A percentile compares a stretch with the other conserved stretches of the same genome.
phyloP scores from a whole-genome alignment of 2,797 vertebrate genomes.

The Sebastes oblongus region DNA sequence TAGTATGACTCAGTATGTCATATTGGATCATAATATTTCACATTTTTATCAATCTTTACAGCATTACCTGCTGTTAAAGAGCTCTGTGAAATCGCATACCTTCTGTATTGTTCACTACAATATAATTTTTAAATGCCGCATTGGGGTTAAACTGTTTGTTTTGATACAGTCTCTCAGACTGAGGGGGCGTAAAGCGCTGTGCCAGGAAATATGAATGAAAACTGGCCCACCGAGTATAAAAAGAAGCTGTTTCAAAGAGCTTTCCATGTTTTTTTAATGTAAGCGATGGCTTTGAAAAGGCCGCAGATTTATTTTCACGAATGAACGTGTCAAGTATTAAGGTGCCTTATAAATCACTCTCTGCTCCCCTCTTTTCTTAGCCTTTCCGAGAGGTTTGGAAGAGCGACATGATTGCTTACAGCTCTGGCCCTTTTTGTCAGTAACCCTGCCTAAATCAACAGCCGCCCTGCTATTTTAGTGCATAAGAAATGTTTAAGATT shows the following conservation, averaged over 20 bases:
- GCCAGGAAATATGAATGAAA: slow-evolving; percentile 80
- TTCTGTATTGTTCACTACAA: slow-evolving; percentile 33
- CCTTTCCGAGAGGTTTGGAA: slow-evolving; percentile 48
- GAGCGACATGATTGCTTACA: slow-evolving; percentile 55
- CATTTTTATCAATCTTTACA: slow-evolving; percentile 42
- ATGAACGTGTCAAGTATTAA: slow-evolving; percentile 75
- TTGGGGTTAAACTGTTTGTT: slow-evolving; percentile 68
- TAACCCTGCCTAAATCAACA: slow-evolving; percentile 70
- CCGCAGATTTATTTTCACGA: slow-evolving; percentile 73
- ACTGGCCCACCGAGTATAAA: slow-evolving; percentile 44
- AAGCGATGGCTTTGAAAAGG: slow-evolving; percentile 67
- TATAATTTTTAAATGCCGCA: slow-evolving; percentile 35
- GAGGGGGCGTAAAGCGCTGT: slow-evolving; percentile 9
- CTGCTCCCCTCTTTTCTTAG: slow-evolving; percentile 31
- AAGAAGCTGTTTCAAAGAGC: slow-evolving; percentile 56
- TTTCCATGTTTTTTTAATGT: slow-evolving; percentile 61
- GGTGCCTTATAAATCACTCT: slow-evolving; percentile 73
- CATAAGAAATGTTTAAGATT: slow-evolving; percentile 60
- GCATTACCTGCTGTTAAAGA: slow-evolving; percentile 31
- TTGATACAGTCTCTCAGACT: slow-evolving; percentile 56
- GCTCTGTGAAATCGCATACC: slow-evolving; percentile 41
- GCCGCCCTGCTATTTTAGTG: slow-evolving; percentile 57
- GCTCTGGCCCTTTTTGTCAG: slow-evolving; percentile 52
- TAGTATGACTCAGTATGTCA: slow-evolving; percentile 9
- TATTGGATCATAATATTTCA: slow-evolving; percentile 40